Evolutionary conservation across 2,888 invertebrate species (phyloP).

Genomic region (Drosophila monieri): DNA sequence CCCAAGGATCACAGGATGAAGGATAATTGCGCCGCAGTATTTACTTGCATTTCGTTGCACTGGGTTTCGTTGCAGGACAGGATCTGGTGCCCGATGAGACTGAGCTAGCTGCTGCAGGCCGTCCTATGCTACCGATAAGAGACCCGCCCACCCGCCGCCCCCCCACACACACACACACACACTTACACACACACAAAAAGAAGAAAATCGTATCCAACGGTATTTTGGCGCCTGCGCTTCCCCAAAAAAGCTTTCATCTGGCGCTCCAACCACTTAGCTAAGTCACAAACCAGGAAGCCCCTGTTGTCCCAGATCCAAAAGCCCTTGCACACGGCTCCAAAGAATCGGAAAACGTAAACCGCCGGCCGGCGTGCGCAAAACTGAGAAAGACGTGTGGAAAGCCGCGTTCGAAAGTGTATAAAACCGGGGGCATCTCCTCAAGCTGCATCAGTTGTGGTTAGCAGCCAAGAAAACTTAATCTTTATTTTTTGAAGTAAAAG

Average conservation of each 20-base stretch:
- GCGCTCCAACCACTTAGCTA: conserved; percentile 6
- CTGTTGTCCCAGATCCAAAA: conserved; percentile 13
- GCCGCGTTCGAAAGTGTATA: conserved; percentile 72
- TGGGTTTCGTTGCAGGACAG: conserved; percentile 70
- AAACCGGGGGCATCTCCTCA: conserved; percentile 57
- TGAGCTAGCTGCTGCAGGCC: conserved; percentile 70
- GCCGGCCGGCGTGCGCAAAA: conserved; percentile 73
- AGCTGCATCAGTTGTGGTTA: conserved; percentile 66
- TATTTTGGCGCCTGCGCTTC: conserved; percentile 55
- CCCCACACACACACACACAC: conserved; percentile 8
- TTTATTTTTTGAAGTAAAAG: conserved; percentile 41
- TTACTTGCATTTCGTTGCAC: conserved; percentile 78
- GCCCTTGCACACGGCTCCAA: conserved; percentile 67
- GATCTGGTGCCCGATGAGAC: conserved; percentile 58
- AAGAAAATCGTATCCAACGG: conserved; percentile 14
- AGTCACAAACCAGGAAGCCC: conserved; percentile 27
- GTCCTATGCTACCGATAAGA: conserved; percentile 50
- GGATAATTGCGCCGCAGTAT: conserved; percentile 43
- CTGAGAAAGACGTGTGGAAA: conserved; percentile 70
- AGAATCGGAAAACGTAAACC: conserved; percentile 8
- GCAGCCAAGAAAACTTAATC: conserved; percentile 29
- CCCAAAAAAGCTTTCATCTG: conserved; percentile 5
- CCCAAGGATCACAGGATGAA: conserved; percentile 1
- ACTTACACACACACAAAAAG: not conserved
- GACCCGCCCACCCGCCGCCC: conserved; percentile 42